These are phyloP conservation scores for Brachionus paranguensis DNA, from an alignment of 1,140 invertebrate genomes.

Conservation along the genomic window DNA sequence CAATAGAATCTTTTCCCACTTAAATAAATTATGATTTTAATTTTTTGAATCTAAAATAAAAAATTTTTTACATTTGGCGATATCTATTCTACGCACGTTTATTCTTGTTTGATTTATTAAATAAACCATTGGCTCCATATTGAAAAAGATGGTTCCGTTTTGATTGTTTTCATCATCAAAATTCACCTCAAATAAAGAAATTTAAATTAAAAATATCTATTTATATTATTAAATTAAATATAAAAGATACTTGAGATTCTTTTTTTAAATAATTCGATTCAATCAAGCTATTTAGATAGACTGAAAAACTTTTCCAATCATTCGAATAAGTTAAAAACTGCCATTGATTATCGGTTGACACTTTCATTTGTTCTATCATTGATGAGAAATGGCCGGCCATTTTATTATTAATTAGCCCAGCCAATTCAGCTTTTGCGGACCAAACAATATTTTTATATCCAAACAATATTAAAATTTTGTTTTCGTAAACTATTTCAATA, in stretches of 20 bases:
- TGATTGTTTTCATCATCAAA: background rate
- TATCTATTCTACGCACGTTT: background rate
- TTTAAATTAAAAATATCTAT: too few species aligned
- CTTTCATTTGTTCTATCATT: background rate
- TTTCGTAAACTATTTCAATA: background rate
- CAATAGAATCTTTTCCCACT: background rate
- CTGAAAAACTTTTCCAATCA: slow-evolving; percentile 10
- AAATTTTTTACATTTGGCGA: background rate
- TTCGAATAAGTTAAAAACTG: background rate
- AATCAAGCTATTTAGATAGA: slow-evolving; percentile 15
- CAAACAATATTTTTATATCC: background rate
- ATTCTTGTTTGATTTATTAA: background rate
- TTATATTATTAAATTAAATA: background rate
- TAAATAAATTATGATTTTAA: too few species aligned
- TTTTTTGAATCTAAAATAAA: too few species aligned
- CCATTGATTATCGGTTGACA: slow-evolving; percentile 17
- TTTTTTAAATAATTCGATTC: background rate
- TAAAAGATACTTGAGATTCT: background rate
- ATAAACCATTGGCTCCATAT: background rate
- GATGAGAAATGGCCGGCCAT: background rate
- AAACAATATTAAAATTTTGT: background rate
- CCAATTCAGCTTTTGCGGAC: background rate
- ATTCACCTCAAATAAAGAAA: background rate
- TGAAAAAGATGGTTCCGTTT: background rate
- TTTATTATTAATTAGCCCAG: background rate